Base-by-base conservation (phyloP, 2,888 invertebrate species). In the Pogonocherus hispidulus region DNA sequence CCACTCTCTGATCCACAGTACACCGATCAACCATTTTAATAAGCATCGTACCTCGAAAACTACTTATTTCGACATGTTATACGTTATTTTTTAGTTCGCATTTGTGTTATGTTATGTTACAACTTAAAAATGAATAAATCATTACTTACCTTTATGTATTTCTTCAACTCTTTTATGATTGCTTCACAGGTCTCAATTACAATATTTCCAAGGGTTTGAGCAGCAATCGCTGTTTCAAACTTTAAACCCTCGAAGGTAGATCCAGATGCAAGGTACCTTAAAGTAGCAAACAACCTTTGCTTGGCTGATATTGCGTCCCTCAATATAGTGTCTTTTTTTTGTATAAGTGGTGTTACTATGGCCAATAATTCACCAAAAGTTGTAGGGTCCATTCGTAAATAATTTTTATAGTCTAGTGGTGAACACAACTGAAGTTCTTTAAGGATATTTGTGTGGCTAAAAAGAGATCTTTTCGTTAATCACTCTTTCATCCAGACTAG, bases 61-160 rank as follows among this genome's bases (percentile, higher is more conserved):
- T 44, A 44, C 14, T 44, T 44, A 44, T 44, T 44, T 16, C 44
- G 16, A 46, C 46, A 9, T 16, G n/a, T 46, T 14, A 18, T 18
- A 2, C 3, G 18, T 18, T 1, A 6, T 46, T 18, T 46, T 46
- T 46, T 46, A 18, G 46, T 18, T 46, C 18, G 18, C 18, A 44
- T 46, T 18, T 46, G 18, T 46, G 18, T 18, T 46, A n/a, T n/a
- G n/a, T n/a, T n/a, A 18, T 46, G 44, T 4, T 44, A 44, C n/a
- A 44, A 46, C 18, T 18, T 46, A 18, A 16, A 46, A 18, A 46
- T 14, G 2, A 46, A 14, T 18, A 46, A 44, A 3, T 14, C 14
- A 46, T 46, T 46, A 52, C 59, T 23, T 23, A 68, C 64, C 64
- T 63, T 64, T 19, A 68, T 64, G 27, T 64, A 64, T 51, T 49